A percentile compares a stretch with the other conserved stretches of the same genome.
phyloP scores from a whole-genome alignment of 2,797 vertebrate species.

The Pangasius larnaudii region DNA sequence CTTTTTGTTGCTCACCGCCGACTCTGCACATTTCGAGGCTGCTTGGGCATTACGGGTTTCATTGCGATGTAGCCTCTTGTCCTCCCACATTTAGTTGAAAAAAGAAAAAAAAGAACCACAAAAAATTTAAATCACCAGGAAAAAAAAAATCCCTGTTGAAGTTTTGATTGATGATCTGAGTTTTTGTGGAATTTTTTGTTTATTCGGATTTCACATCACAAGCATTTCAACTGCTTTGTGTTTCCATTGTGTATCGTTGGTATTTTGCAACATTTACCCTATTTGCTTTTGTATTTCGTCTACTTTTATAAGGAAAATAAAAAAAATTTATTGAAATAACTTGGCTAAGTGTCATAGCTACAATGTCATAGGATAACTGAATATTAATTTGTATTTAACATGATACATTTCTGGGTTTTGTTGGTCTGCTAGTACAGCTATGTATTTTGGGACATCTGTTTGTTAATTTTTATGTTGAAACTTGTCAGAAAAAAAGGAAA shows the following conservation, averaged over 20 bases:
- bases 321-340: conserved; percentile 53
- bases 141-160: background rate
- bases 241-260: conserved; percentile 68
- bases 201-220: conserved; percentile 60
- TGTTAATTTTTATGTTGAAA: background rate
- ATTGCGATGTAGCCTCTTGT: conserved; percentile 51
- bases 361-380: background rate
- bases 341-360: background rate
- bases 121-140: conserved; percentile 38
- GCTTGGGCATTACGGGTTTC: conserved; percentile 51
- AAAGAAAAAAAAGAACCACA: conserved; percentile 51
- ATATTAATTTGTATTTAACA: background rate
- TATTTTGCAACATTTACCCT: conserved; percentile 60
- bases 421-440: no score
- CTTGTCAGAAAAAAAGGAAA: background rate
- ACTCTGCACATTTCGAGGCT: conserved; percentile 71
- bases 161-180: background rate
- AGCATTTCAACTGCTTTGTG: conserved; percentile 79
- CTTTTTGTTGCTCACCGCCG: conserved; percentile 1
- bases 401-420: background rate
- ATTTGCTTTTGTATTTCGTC: conserved; percentile 67
- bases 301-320: conserved; percentile 72
- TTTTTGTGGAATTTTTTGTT: conserved; percentile 10
- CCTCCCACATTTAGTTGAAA: conserved; percentile 36
- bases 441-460: background rate